phyloP scores from a whole-genome alignment of 2,113 vertebrate genomes.

The Sinocyclocheilus maitianheensis region DNA sequence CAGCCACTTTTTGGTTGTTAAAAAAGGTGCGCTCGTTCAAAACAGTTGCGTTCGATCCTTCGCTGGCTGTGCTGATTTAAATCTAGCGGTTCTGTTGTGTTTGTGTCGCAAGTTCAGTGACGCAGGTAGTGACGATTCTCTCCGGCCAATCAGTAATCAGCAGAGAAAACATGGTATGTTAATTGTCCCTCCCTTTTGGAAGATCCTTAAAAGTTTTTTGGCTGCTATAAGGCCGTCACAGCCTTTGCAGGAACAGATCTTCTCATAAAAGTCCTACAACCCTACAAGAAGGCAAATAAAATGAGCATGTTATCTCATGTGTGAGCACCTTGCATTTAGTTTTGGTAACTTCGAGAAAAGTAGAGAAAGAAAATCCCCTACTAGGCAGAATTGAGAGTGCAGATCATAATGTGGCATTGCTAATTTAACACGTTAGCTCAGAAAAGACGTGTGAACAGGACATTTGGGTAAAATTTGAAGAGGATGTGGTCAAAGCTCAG shows the following conservation, averaged over 20 bases:
- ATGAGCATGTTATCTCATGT: neutral
- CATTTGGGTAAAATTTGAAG: slow-evolving; percentile 72
- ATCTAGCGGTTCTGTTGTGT: too few relatives aligned
- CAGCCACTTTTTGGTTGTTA: too few relatives aligned
- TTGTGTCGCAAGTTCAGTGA: too few relatives aligned
- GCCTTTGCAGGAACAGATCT: neutral
- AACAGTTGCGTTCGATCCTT: too few relatives aligned
- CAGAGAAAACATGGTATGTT: neutral
- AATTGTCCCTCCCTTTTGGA: neutral
- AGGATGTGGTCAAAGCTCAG: slow-evolving; percentile 78
- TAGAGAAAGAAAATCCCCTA: slow-evolving; percentile 29
- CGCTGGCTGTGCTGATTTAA: too few relatives aligned
- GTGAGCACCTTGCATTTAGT: slow-evolving; percentile 41
- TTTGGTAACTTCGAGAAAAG: slow-evolving; percentile 38
- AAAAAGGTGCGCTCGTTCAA: too few relatives aligned
- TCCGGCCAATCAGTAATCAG: too few relatives aligned
- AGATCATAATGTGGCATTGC: slow-evolving; percentile 51
- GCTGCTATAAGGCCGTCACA: neutral
- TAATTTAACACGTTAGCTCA: slow-evolving; percentile 69
- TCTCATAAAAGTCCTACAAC: neutral
- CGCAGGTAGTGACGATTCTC: too few relatives aligned
- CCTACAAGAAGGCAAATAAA: neutral
- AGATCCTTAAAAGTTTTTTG: neutral
- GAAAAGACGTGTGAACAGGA: slow-evolving; percentile 70
- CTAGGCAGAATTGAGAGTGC: slow-evolving; percentile 33